Evolutionary conservation across 1,140 invertebrate species (phyloP), one percentile per base, ranked within the genome.

Genomic region (Campoletis sonorensis): DNA sequence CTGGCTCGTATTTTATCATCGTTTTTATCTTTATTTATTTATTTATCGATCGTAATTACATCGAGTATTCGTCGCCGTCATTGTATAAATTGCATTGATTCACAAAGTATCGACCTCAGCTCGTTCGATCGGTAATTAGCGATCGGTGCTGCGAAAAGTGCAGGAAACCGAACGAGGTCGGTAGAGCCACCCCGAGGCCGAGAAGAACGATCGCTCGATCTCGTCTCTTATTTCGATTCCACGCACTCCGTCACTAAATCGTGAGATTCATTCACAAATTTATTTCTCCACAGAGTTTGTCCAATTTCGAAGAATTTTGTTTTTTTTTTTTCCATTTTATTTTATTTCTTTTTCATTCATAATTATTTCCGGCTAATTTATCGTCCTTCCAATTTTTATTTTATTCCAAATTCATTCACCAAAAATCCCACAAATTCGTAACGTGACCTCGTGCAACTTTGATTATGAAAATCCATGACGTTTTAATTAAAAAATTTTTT

Each of bases 121-220:
- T 64, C 27, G 23, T 64, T 13, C 23, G 61, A 64, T 64, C 23
- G 61, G 61, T 64, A 64, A 64, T 64, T 64, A 64, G 61, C 26
- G 61, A 64, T 64, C 23, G 61, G n/a, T n/a, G n/a, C 0, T 54
- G 51, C 16, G 61, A 64, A 23, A 64, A 64, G 21, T 27, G 61
- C 21, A 27, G 61, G 61, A 64, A 64, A 64, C 61, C 13, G 61
- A 64, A 27, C 26, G 61, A 64, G 61, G 61, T 26, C 61, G 61
- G 23, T 1, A 21, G n/a, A 54, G 51, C 49, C 51, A 54, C 51
- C 18, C 51, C 51, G 51, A 54, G 51, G 51, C 51, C 51, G 8
- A n/a, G 51, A n/a, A n/a, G 51, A 54, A 23, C 61, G 61, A 64
- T 15, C 27, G 23, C 15, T 64, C 61, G 23, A 54, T 54, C 16